Evolutionary conservation across 2,888 invertebrate genomes (phyloP).

Genomic region (Xestia xanthographa): DNA sequence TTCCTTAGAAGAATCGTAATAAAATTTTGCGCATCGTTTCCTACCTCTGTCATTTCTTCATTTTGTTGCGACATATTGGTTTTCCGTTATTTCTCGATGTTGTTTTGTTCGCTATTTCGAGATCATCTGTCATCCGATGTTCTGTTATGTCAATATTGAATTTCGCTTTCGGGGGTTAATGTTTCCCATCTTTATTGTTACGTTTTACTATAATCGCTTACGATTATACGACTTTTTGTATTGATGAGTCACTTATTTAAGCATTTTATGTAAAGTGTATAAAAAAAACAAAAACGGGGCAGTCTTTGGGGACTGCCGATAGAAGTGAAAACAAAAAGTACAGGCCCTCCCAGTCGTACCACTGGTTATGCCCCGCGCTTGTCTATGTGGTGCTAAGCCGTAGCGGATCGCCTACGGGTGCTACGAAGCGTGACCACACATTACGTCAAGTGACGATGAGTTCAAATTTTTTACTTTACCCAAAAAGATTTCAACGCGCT

Average conservation of each 20-base stretch:
- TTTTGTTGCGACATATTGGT: slow-evolving; percentile 61
- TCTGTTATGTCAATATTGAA: slow-evolving; percentile 52
- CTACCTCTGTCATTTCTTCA: slow-evolving; percentile 65
- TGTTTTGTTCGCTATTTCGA: slow-evolving; percentile 39
- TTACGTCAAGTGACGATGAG: too few relatives aligned
- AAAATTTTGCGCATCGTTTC: slow-evolving; percentile 70
- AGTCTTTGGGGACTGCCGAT: too few relatives aligned
- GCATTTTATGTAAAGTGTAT: not conserved
- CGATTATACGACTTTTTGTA: not conserved
- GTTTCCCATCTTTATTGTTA: slow-evolving; percentile 19
- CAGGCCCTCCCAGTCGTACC: too few relatives aligned
- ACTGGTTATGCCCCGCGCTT: too few relatives aligned
- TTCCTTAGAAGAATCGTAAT: slow-evolving; percentile 71
- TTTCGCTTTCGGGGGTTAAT: slow-evolving; percentile 36
- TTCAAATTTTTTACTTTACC: too few relatives aligned
- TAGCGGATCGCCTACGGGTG: too few relatives aligned
- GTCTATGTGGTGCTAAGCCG: too few relatives aligned
- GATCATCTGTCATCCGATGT: slow-evolving; percentile 46
- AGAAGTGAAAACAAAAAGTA: too few relatives aligned
- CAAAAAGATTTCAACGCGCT: too few relatives aligned
- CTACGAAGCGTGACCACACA: too few relatives aligned
- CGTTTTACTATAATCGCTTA: slow-evolving; percentile 14
- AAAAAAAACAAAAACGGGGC: too few relatives aligned
- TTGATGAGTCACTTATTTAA: not conserved
- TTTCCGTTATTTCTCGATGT: slow-evolving; percentile 46